phyloP scores from a whole-genome alignment of 2,113 vertebrate species.

The Cebus imitator region DNA sequence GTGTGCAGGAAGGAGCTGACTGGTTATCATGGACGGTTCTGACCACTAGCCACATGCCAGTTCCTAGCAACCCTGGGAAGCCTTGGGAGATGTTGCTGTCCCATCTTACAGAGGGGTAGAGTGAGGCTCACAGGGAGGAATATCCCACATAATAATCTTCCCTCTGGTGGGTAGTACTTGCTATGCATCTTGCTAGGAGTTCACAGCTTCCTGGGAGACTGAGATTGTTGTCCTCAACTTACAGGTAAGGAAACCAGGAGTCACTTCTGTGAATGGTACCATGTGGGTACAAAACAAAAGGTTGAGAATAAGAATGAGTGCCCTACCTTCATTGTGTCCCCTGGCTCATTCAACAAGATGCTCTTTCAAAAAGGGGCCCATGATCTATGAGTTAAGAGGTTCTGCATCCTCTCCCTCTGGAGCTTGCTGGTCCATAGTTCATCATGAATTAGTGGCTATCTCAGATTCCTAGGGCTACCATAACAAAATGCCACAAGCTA shows the following conservation, averaged over 20 bases:
- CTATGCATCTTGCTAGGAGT: background rate
- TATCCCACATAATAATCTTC: background rate
- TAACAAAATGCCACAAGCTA: background rate
- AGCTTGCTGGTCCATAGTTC: background rate
- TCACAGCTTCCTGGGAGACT: background rate
- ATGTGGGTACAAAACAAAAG: background rate
- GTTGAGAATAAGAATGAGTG: background rate
- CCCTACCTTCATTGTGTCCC: background rate
- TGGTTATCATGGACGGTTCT: fast-evolving
- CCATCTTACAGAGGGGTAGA: background rate
- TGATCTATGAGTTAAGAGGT: background rate
- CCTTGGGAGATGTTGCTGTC: background rate
- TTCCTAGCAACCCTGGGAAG: background rate
- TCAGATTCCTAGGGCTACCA: background rate
- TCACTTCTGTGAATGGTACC: background rate
- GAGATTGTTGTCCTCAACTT: background rate
- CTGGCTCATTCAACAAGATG: background rate
- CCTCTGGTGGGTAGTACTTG: fast-evolving
- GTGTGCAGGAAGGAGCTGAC: background rate
- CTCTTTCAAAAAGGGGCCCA: background rate
- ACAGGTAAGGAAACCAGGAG: background rate
- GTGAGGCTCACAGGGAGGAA: background rate
- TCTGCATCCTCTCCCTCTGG: background rate
- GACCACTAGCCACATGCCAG: background rate
- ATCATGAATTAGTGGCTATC: background rate